phyloP scores from a whole-genome alignment of 2,113 vertebrate genomes.

The Dasyprocta punctata region DNA sequence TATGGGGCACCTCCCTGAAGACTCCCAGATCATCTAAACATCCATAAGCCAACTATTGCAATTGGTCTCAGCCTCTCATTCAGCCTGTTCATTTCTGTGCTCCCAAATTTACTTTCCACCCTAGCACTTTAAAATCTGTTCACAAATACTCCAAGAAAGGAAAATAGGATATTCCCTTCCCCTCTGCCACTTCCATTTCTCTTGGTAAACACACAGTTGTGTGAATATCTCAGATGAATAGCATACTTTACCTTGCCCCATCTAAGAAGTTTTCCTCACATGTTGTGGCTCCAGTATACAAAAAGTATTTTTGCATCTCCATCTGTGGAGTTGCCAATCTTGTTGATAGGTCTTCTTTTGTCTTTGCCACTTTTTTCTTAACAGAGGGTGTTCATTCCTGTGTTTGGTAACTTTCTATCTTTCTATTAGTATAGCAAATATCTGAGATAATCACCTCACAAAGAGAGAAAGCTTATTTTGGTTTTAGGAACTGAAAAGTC shows the following conservation, averaged over 20 bases:
- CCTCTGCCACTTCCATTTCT: neutral
- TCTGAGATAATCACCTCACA: neutral
- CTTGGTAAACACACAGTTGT: neutral
- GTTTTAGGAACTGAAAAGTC: neutral
- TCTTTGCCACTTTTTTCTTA: neutral
- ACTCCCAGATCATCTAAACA: neutral
- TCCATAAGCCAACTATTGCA: neutral
- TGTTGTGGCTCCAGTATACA: neutral
- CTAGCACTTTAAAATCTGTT: neutral
- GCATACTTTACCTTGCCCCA: no score
- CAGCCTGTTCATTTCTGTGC: neutral
- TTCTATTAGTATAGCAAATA: neutral
- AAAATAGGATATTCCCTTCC: neutral
- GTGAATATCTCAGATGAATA: neutral
- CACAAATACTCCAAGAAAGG: neutral
- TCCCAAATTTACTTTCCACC: neutral
- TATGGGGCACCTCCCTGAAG: no score
- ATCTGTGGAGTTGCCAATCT: accelerated
- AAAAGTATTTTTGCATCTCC: neutral
- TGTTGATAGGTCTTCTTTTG: neutral
- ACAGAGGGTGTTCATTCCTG: neutral
- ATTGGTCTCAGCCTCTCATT: neutral
- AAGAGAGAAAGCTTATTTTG: neutral
- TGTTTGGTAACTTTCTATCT: neutral
- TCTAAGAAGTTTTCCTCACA: neutral